phyloP scores from a whole-genome alignment of 37 sponge, comb jelly and placozoan species.

The Ephydatia muelleri region DNA sequence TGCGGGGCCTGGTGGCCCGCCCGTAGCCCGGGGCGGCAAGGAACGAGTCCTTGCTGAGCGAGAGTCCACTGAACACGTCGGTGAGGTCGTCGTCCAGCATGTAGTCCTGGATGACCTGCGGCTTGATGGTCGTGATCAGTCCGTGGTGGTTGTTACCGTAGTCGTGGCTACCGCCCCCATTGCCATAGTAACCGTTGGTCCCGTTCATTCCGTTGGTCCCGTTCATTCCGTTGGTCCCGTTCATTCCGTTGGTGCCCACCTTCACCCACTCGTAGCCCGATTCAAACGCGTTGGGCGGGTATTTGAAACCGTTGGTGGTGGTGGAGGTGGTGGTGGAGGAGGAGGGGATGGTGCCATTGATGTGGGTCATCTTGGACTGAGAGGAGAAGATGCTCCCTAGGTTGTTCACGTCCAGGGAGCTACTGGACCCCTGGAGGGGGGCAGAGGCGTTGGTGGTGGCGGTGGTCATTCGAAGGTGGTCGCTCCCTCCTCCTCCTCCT shows the following conservation, averaged over 20 bases:
- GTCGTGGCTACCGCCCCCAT: neutral
- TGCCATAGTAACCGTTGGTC: too few species aligned
- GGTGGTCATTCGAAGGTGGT: conserved; percentile 57
- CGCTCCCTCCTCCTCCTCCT: too few species aligned
- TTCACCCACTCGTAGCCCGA: too few species aligned
- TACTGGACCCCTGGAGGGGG: conserved; percentile 60
- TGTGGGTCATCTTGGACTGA: neutral
- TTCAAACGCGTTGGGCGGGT: too few species aligned
- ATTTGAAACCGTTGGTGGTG: too few species aligned
- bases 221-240: too few species aligned
- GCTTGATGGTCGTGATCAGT: neutral
- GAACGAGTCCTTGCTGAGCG: conserved; percentile 21
- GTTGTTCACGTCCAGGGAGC: conserved; percentile 68
- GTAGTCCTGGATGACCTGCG: neutral
- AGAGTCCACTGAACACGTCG: conserved; percentile 49
- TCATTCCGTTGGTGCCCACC: too few species aligned
- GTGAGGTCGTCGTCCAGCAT: conserved; percentile 50
- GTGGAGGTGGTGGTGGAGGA: neutral
- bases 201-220: too few species aligned
- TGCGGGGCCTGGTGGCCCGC: conserved; percentile 14
- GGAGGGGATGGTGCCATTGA: neutral
- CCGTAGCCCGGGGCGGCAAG: conserved; percentile 35
- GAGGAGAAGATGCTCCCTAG: conserved; percentile 38
- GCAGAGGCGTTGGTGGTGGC: too few species aligned
- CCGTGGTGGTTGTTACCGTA: neutral